Evolutionary conservation across 2,888 invertebrate genomes (phyloP).

Genomic region (Eristalis pertinax): DNA sequence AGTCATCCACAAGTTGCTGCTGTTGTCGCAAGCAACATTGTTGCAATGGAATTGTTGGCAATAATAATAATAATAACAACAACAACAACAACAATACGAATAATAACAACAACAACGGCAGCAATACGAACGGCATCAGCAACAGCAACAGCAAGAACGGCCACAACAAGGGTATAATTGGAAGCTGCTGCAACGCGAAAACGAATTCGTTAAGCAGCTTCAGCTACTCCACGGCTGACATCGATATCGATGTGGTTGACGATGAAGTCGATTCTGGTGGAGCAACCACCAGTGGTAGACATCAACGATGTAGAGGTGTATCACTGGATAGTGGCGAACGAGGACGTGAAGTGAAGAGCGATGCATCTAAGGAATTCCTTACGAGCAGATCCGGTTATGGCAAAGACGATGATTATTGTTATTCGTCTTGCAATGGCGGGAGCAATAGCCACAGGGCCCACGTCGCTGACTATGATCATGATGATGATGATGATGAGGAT

Average conservation of each 20-base stretch:
- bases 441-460: constrained; percentile 58
- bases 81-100: constrained; percentile 78
- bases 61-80: constrained; percentile 74
- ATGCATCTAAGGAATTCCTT: constrained; percentile 62
- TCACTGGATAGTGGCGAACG: constrained; percentile 26
- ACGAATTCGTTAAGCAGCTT: constrained; percentile 73
- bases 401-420: constrained; percentile 55
- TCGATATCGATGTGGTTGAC: constrained; percentile 74
- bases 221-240: constrained; percentile 73
- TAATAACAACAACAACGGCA: constrained; percentile 78
- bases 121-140: constrained; percentile 78
- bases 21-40: constrained; percentile 61
- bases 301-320: constrained; percentile 58
- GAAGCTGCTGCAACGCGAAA: constrained; percentile 64
- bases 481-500: constrained; percentile 21
- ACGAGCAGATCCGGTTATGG: constrained; percentile 61
- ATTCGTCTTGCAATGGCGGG: constrained; percentile 67
- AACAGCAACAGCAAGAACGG: constrained; percentile 69
- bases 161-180: constrained; percentile 69
- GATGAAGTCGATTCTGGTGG: constrained; percentile 65
- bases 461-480: constrained; percentile 5
- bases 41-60: constrained; percentile 54
- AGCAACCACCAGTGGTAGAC: constrained; percentile 51
- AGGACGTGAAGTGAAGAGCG: constrained; percentile 38
- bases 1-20: constrained; percentile 73